Percentiles rank a stretch among this genome's conserved stretches.
These are phyloP conservation scores for Hexactinellida sp. DNA, from an alignment of 37 sponge, comb jelly and placozoan genomes.

Conservation along the genomic window DNA sequence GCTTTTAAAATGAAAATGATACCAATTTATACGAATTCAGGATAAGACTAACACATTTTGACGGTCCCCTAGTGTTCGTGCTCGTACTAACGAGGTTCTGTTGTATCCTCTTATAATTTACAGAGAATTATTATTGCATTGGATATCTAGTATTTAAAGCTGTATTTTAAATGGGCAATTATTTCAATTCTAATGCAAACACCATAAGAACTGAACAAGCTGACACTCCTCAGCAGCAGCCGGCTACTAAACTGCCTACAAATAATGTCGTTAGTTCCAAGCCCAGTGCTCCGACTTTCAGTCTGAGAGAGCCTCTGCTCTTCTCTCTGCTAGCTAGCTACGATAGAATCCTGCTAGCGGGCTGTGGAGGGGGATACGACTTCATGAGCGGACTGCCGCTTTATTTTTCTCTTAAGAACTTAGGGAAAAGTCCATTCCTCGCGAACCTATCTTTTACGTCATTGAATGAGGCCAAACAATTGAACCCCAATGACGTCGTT, in stretches of 20 bases:
- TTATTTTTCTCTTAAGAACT: conserved; percentile 25
- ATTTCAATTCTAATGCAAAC: background rate
- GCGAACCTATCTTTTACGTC: conserved; percentile 52
- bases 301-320: conserved; percentile 23
- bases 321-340: conserved; percentile 32
- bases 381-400: conserved; percentile 45
- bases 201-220: background rate
- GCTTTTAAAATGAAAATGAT: too few species aligned
- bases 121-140: too few species aligned
- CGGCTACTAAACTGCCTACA: background rate
- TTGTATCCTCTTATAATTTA: too few species aligned
- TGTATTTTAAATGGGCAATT: conserved; percentile 14
- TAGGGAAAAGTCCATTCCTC: conserved; percentile 35
- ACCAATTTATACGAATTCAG: too few species aligned
- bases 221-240: background rate
- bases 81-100: too few species aligned
- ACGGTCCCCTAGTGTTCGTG: too few species aligned
- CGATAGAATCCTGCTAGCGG: conserved; percentile 29
- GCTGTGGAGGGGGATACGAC: conserved; percentile 64
- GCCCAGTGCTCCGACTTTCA: background rate
- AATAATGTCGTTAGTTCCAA: background rate
- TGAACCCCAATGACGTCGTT: conserved; percentile 11
- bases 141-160: too few species aligned
- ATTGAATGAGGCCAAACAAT: background rate
- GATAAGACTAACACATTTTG: too few species aligned